Evolutionary conservation across 64 coral and sea anemone genomes (phyloP), one percentile per base, ranked within the genome.

Genomic region (Dendronephthya gigantea): DNA sequence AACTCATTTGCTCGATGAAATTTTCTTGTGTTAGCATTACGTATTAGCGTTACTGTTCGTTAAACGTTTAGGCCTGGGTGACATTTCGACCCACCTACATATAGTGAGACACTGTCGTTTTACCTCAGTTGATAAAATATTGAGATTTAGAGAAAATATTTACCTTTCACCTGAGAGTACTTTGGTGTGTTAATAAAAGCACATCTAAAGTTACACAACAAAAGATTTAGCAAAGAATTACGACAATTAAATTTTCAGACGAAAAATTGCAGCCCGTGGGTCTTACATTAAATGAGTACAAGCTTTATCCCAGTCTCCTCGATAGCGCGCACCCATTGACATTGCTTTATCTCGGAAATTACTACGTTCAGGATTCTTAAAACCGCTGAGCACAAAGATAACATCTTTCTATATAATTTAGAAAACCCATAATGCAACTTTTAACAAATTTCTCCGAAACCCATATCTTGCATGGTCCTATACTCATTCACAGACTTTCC

Each of bases 101-200:
- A n/a, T n/a, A n/a, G n/a, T n/a, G n/a, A n/a, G n/a, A n/a, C n/a
- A n/a, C n/a, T n/a, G n/a, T n/a, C n/a, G n/a, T n/a, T n/a, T n/a
- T n/a, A n/a, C n/a, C n/a, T n/a, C n/a, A n/a, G n/a, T n/a, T n/a
- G n/a, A n/a, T n/a, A n/a, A n/a, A n/a, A n/a, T n/a, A n/a, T n/a
- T n/a, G n/a, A n/a, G n/a, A n/a, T n/a, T 66, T 5, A 22, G 58
- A 66, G 22, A 6, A 66, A 15, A 66, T 66, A 66, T 66, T 84
- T 83, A 65, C 89, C 90, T 98, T 98, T 98, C 0, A 98, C 95
- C 90, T 98, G 95, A 82, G 91, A 91, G 82, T 91, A 98, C 85
- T 98, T 98, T 39, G 95, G 95, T 28, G 95, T 98, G 49, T 98
- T 98, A 9, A 87, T 55, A 87, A 98, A 98, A 12, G 95, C 95